phyloP scores from a whole-genome alignment of 1,140 invertebrate species.

The Helicoverpa armigera region DNA sequence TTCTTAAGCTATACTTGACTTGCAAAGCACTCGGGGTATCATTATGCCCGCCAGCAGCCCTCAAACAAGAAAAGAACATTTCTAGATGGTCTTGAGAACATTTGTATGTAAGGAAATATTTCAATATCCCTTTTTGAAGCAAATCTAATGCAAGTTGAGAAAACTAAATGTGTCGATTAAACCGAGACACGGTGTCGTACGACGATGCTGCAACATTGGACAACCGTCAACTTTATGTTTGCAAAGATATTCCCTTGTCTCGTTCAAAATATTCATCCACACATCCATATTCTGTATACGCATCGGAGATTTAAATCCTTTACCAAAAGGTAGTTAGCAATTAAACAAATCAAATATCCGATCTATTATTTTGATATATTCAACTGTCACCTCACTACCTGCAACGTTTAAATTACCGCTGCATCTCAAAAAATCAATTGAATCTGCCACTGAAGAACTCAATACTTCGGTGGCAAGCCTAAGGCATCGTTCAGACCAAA shows the following conservation, averaged over 20 bases:
- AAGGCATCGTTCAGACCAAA: no score
- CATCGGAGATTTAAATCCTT: slow-evolving; percentile 62
- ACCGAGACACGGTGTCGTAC: background rate
- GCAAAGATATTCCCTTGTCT: slow-evolving; percentile 5
- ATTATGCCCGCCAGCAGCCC: slow-evolving; percentile 54
- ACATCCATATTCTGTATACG: slow-evolving; percentile 52
- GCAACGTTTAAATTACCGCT: slow-evolving; percentile 52
- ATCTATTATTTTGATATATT: slow-evolving; percentile 63
- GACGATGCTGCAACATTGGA: background rate
- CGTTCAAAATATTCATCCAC: slow-evolving; percentile 49
- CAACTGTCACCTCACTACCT: slow-evolving; percentile 56
- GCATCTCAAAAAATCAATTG: slow-evolving; percentile 60
- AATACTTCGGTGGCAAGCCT: slow-evolving; percentile 62
- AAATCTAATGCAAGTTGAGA: slow-evolving; percentile 46
- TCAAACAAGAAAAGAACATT: slow-evolving; percentile 63
- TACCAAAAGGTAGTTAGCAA: slow-evolving; percentile 56
- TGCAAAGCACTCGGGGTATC: slow-evolving; percentile 62
- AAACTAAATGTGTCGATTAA: slow-evolving; percentile 29
- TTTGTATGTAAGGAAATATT: slow-evolving; percentile 67
- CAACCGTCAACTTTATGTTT: background rate
- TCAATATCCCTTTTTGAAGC: slow-evolving; percentile 46
- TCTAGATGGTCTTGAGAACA: slow-evolving; percentile 65
- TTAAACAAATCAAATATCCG: slow-evolving; percentile 67
- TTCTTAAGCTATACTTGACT: slow-evolving; percentile 53
- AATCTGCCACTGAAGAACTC: slow-evolving; percentile 63